Percentiles rank a stretch among this genome's conserved stretches.
These are phyloP conservation scores for Oligia fasciuncula DNA, from an alignment of 2,888 invertebrate genomes.

Conservation along the genomic window DNA sequence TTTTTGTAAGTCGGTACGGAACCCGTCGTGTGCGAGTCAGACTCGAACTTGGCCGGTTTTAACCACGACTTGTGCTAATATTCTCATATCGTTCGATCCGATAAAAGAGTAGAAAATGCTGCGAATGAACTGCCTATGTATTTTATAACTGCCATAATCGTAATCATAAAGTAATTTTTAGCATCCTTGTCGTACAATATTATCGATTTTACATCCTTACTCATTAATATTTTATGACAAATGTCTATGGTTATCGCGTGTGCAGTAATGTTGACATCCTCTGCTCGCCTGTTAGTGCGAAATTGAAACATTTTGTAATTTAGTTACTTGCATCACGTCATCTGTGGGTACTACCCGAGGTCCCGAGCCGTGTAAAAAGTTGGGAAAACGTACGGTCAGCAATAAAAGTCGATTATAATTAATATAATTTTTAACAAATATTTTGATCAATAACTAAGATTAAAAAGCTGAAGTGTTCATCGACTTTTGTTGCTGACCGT, in stretches of 20 bases:
- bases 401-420: no score
- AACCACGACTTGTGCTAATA: neutral
- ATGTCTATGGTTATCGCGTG: neutral
- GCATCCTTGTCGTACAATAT: neutral
- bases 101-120: neutral
- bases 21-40: neutral
- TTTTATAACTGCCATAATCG: neutral
- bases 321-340: conserved; percentile 47
- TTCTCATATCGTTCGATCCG: neutral
- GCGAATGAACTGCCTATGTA: neutral
- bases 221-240: neutral
- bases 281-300: conserved; percentile 29
- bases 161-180: neutral
- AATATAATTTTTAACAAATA: no score
- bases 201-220: neutral
- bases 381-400: conserved; percentile 19
- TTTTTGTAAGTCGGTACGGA: neutral
- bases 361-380: conserved; percentile 47
- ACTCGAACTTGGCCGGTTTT: neutral
- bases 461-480: no score
- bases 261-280: conserved; percentile 39
- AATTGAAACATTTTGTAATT: conserved; percentile 57
- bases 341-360: conserved; percentile 8
- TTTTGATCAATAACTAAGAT: no score
- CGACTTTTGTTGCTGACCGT: no score